phyloP scores from a whole-genome alignment of 2,113 vertebrate genomes.

The Toxotes jaculatrix region DNA sequence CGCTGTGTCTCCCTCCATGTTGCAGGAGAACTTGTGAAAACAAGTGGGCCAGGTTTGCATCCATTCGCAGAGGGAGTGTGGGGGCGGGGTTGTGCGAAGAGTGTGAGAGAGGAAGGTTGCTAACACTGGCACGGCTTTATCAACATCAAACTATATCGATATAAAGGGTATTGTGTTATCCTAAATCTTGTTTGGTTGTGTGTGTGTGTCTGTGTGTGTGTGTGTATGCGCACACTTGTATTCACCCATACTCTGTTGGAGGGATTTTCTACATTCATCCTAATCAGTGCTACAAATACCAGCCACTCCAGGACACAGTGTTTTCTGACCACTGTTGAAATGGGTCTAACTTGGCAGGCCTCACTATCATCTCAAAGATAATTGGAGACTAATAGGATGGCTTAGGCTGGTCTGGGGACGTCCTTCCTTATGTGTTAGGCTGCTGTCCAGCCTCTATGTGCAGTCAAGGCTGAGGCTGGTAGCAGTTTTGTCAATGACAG shows the following conservation, averaged over 20 bases:
- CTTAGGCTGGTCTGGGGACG: slow-evolving; percentile 60
- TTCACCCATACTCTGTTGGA: not conserved
- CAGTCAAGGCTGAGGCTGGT: slow-evolving; percentile 58
- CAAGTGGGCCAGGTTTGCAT: too few species aligned
- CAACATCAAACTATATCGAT: too few species aligned
- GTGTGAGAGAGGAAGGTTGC: too few species aligned
- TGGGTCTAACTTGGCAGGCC: slow-evolving; percentile 70
- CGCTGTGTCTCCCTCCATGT: too few species aligned
- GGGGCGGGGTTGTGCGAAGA: too few species aligned
- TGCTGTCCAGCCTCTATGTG: slow-evolving; percentile 61
- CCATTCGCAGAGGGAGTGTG: too few species aligned
- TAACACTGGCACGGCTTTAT: too few species aligned
- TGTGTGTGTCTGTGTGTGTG: slow-evolving; percentile 7
- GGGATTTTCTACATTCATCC: slow-evolving; percentile 32
- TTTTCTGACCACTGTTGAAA: slow-evolving; percentile 60
- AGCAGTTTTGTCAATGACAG: slow-evolving; percentile 77
- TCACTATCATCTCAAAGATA: slow-evolving; percentile 77
- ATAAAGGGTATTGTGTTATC: too few species aligned
- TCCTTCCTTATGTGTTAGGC: slow-evolving; percentile 64
- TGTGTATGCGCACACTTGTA: not conserved
- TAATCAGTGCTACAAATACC: slow-evolving; percentile 54
- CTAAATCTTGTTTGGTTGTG: too few species aligned
- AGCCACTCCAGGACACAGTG: slow-evolving; percentile 43
- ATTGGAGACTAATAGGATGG: slow-evolving; percentile 80
- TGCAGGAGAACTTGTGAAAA: too few species aligned